phyloP scores from a whole-genome alignment of 2,797 vertebrate genomes.

The Pseudochromis fuscus region DNA sequence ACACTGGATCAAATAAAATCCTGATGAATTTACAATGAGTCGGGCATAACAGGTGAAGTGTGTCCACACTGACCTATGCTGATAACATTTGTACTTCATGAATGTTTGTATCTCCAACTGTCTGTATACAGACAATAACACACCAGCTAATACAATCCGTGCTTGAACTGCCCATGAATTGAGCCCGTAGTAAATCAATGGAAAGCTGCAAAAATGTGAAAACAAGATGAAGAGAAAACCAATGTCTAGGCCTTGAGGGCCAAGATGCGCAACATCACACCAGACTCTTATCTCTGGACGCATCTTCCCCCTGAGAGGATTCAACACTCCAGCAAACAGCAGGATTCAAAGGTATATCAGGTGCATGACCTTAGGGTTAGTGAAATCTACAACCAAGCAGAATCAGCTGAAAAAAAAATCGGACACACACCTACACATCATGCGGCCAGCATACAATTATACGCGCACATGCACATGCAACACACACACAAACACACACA shows the following conservation, averaged over 20 bases:
- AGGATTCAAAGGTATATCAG: conserved; percentile 85
- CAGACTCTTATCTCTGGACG: conserved; percentile 82
- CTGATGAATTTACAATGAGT: conserved; percentile 21
- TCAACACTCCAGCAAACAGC: conserved; percentile 81
- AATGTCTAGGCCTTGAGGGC: conserved; percentile 79
- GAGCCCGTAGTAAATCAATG: conserved; percentile 68
- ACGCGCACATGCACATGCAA: conserved; percentile 13
- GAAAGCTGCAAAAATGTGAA: conserved; percentile 68
- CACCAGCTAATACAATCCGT: conserved; percentile 26
- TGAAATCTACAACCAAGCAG: conserved; percentile 76
- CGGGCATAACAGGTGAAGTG: conserved; percentile 1
- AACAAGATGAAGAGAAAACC: conserved; percentile 74
- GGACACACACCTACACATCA: conserved; percentile 50
- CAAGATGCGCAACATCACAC: conserved; percentile 81
- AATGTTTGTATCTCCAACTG: conserved; percentile 27
- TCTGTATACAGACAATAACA: conserved; percentile 41
- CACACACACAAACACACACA: background rate
- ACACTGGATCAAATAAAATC: no score
- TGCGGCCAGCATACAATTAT: conserved; percentile 40
- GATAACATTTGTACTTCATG: conserved; percentile 44
- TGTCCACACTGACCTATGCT: conserved; percentile 20
- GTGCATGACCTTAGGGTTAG: conserved; percentile 83
- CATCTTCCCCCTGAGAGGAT: conserved; percentile 78
- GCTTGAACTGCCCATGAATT: conserved; percentile 54
- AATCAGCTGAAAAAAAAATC: conserved; percentile 62